These are phyloP conservation scores for Neotoxoptera formosana DNA, from an alignment of 1,140 invertebrate genomes.

Conservation along the genomic window DNA sequence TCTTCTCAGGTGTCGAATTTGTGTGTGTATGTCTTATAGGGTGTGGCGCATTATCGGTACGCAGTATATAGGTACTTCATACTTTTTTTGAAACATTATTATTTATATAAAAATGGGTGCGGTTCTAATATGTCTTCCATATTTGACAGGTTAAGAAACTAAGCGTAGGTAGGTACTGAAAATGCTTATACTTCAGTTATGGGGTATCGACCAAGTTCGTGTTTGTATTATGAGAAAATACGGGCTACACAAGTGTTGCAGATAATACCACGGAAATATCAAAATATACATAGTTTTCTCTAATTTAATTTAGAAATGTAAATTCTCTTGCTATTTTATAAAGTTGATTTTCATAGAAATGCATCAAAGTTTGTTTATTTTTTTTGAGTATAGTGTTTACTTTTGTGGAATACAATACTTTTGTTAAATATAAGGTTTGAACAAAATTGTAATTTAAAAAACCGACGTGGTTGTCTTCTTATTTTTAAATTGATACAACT, in stretches of 20 bases:
- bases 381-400: background rate
- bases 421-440: background rate
- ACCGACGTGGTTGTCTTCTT: background rate
- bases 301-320: background rate
- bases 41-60: background rate
- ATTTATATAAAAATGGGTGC: slow-evolving; percentile 54
- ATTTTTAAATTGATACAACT: background rate
- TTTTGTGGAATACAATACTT: background rate
- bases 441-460: background rate
- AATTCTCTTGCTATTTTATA: background rate
- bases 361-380: background rate
- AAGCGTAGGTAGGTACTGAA: slow-evolving; percentile 1
- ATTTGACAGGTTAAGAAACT: slow-evolving; percentile 48
- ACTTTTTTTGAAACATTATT: slow-evolving; percentile 27
- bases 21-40: background rate
- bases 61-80: background rate
- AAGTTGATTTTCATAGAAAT: background rate
- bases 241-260: background rate
- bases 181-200: slow-evolving; percentile 30
- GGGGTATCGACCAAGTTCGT: slow-evolving; percentile 9
- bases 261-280: background rate
- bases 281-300: background rate
- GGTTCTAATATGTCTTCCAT: slow-evolving; percentile 55
- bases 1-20: slow-evolving; percentile 40
- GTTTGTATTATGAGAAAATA: background rate